These are phyloP conservation scores for Telenomus remus DNA, from an alignment of 1,140 invertebrate species.

Conservation along the genomic window DNA sequence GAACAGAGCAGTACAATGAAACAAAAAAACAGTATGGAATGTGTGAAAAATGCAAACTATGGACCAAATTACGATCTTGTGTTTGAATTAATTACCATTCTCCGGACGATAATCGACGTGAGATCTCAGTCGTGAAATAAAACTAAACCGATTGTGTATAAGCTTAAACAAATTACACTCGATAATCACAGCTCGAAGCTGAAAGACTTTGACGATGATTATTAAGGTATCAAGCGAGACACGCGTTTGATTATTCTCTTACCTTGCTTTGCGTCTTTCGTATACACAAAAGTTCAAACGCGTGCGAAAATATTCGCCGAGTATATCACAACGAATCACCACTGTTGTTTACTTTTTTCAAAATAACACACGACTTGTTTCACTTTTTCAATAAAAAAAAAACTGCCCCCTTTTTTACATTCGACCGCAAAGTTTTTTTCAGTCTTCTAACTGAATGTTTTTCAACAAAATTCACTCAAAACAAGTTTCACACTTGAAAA, in stretches of 20 bases:
- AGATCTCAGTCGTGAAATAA: slow-evolving; percentile 19
- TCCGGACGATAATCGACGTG: slow-evolving; percentile 25
- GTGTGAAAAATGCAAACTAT: slow-evolving; percentile 4
- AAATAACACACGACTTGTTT: too few relatives aligned
- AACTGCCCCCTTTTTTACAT: too few relatives aligned
- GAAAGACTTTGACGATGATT: slow-evolving; percentile 50
- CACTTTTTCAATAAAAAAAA: too few relatives aligned
- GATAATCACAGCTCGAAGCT: slow-evolving; percentile 35
- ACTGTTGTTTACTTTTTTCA: too few relatives aligned
- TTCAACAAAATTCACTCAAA: too few relatives aligned
- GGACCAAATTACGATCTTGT: slow-evolving; percentile 1
- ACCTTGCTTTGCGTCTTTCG: slow-evolving; percentile 27
- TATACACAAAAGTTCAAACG: slow-evolving; percentile 22
- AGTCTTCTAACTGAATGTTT: too few relatives aligned
- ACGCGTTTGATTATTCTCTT: slow-evolving; percentile 40
- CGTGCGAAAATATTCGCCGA: slow-evolving; percentile 42
- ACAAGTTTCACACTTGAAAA: too few relatives aligned
- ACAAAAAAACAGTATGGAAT: background rate
- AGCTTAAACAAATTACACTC: slow-evolving; percentile 47
- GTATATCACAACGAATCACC: slow-evolving; percentile 26
- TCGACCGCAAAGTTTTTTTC: too few relatives aligned
- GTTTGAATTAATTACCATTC: slow-evolving; percentile 35
- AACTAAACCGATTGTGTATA: slow-evolving; percentile 9
- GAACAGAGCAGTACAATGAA: background rate
- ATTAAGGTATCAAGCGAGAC: slow-evolving; percentile 50